Evolutionary conservation across 92 coral and sea anemone species (phyloP).

Genomic region (Palythoa caribaeorum): DNA sequence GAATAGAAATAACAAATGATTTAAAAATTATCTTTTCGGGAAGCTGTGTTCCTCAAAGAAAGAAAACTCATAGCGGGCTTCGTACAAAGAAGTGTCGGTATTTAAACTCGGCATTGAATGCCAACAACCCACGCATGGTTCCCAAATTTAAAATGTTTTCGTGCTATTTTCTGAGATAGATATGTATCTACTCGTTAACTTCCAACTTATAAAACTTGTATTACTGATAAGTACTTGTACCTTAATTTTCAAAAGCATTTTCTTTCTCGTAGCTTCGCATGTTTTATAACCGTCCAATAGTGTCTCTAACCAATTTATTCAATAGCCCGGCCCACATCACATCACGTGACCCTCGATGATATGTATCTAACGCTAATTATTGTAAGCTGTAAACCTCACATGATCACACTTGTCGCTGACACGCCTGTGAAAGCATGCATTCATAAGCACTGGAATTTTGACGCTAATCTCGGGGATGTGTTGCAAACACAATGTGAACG

Average conservation of each 20-base stretch:
- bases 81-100: background rate
- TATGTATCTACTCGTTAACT: background rate
- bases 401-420: too few species aligned
- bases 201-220: background rate
- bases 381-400: too few species aligned
- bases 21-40: background rate
- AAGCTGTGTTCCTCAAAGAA: background rate
- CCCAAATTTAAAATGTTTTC: background rate
- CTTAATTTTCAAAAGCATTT: background rate
- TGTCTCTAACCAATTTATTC: slow-evolving; percentile 33
- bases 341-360: slow-evolving; percentile 10
- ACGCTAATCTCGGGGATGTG: too few species aligned
- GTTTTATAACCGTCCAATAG: background rate
- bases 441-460: too few species aligned
- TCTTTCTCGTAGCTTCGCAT: background rate
- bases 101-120: too few species aligned
- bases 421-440: too few species aligned
- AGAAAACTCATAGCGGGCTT: background rate
- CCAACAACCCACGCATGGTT: background rate
- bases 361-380: background rate
- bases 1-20: too few species aligned
- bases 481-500: too few species aligned
- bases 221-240: background rate
- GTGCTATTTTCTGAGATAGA: background rate
- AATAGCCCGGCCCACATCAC: background rate